phyloP scores from a whole-genome alignment of 2,888 invertebrate species.

The Holacanthella duospinosa region DNA sequence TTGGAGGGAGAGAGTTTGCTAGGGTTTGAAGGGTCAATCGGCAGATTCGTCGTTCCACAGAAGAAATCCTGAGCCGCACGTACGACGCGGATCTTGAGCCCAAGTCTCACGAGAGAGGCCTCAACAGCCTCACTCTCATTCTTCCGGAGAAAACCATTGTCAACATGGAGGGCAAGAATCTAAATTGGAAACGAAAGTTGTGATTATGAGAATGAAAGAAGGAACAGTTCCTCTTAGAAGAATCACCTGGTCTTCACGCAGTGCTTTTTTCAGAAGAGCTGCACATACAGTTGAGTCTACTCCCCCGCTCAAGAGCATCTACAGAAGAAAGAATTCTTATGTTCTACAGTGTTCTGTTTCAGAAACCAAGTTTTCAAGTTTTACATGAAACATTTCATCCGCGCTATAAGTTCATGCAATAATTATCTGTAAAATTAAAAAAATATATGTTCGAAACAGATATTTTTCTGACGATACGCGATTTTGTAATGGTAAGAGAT shows the following conservation, averaged over 20 bases:
- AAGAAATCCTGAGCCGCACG: conserved; percentile 48
- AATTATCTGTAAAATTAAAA: no score
- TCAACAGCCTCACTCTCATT: conserved; percentile 84
- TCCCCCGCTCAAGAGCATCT: conserved; percentile 91
- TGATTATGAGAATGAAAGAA: background rate
- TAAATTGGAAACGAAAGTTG: no score
- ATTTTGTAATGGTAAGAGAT: no score
- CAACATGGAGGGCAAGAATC: conserved; percentile 90
- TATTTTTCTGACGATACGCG: no score
- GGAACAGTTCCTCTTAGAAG: background rate
- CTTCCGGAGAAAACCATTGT: conserved; percentile 98
- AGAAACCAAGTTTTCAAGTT: no score
- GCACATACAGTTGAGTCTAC: conserved; percentile 99
- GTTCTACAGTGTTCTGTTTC: no score
- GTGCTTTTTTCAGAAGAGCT: conserved; percentile 79
- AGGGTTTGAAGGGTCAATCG: conserved; percentile 47
- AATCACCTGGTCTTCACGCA: conserved; percentile 64
- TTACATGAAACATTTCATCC: no score
- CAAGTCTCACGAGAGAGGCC: conserved; percentile 67
- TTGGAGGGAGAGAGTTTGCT: conserved; percentile 58
- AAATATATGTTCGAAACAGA: no score
- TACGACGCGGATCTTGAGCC: conserved; percentile 52
- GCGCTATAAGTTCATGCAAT: no score
- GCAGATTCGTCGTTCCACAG: conserved; percentile 67
- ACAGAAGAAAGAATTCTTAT: conserved; percentile 36